Evolutionary conservation across 2,113 vertebrate genomes (phyloP), one percentile per base, ranked within the genome.

Genomic region (Poeciliopsis turrubarensis): DNA sequence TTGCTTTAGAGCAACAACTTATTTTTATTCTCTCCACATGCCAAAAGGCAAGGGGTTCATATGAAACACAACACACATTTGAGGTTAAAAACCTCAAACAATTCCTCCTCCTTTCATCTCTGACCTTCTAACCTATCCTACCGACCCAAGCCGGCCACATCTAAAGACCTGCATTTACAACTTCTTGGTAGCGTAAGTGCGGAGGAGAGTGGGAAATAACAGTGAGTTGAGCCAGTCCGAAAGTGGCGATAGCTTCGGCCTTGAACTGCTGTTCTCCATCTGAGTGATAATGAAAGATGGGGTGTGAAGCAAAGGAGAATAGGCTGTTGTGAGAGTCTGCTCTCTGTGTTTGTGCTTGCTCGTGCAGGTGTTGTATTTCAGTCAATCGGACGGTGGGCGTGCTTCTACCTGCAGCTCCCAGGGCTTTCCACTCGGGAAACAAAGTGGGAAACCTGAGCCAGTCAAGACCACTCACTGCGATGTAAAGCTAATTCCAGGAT

Each of bases 401-500:
- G 87, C 71, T 74, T 32, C 60, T 83, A 87, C 88, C 87, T 91
- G 88, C 81, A 77, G 39, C 85, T 85, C 34, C 77, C 14, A 57
- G 8, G 32, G 60, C 76, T 61, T 82, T 70, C 66, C 68, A 66
- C 68, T 17, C 47, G 29, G 72, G 75, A 84, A 79, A 54, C 73
- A 83, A 73, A 25, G 31, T 68, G 70, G 68, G 80, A 77, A 87
- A 83, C 82, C 26, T 19, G 74, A 91, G 78, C 78, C 78, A 76
- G 89, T 80, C 57, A 57, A 85, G 75, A 83, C 73, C 74, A 73
- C 86, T 84, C 70, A n/a, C 76, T 51, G 5, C 69, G 68, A 88
- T 84, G 80, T 81, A 75, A 75, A 73, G 64, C 77, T 89, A 86
- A 89, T 79, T 78, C 88, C 77, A 78, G 84, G 83, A 91, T 91